Evolutionary conservation across 2,888 invertebrate genomes (phyloP), one percentile per base, ranked within the genome.

Genomic region (Halocaridina rubra): DNA sequence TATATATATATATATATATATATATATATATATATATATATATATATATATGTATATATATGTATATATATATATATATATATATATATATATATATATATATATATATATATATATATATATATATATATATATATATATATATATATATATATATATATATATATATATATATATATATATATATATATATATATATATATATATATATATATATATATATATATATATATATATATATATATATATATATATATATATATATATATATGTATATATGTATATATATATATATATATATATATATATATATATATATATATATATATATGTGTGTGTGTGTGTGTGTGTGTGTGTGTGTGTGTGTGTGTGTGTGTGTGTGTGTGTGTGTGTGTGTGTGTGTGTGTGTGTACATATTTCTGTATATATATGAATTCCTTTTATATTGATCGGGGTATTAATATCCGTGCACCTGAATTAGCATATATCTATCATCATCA

Each of bases 61-160:
- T 27, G 22, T 64, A 27, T 64, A 27, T 64, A 27, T 64, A 27
- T 64, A 27, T 64, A 3, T 64, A 27, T 64, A 27, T 64, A 27
- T 64, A 27, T 64, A 27, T 64, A 27, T 64, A 27, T 64, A 64
- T 22, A 64, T 64, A 7, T 64, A 7, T 64, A 7, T 64, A 7
- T 64, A 7, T 64, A 7, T 64, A 7, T 64, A 64, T 64, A 64
- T 64, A 64, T 64, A 64, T 64, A 64, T 64, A 64, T 64, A 64
- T 13, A 13, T 64, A 13, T 64, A 64, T 7, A n/a, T 29, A 13
- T 64, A 13, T 64, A 13, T 64, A 13, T 64, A 5, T 64, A 13
- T 2, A 22, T 64, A 22, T 64, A 13, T 13, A 2, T 13, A 22
- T 5, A 13, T 5, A 3, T 64, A 24, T 64, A 24, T 13, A 24